Conservation (phyloP, 2,888 invertebrate genomes). For the Liopterus haemorrhoidalis region DNA sequence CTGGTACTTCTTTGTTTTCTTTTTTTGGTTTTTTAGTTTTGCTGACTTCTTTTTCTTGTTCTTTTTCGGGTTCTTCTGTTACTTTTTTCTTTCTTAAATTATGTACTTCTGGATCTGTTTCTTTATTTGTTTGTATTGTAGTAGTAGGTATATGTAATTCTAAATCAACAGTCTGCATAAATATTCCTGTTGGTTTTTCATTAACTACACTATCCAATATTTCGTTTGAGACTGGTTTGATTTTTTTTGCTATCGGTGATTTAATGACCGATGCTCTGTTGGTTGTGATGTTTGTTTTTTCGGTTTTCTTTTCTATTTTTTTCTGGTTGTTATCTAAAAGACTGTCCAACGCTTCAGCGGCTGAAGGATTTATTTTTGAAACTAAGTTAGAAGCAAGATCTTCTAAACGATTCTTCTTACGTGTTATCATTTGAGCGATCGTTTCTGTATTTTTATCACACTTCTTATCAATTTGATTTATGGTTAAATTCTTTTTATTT, state of each 20-base stretch:
- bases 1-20: background rate
- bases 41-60: constrained; percentile 25
- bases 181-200: constrained; percentile 59
- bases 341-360: constrained; percentile 51
- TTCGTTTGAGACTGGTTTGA: constrained; percentile 49
- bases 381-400: constrained; percentile 56
- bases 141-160: constrained; percentile 60
- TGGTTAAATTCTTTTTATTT: constrained; percentile 36
- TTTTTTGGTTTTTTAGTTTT: constrained; percentile 5
- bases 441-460: constrained; percentile 33
- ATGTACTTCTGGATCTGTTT: constrained; percentile 23
- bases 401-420: constrained; percentile 59
- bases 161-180: constrained; percentile 62
- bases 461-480: constrained; percentile 29
- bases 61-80: constrained; percentile 39
- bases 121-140: constrained; percentile 47
- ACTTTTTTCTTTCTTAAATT: constrained; percentile 36
- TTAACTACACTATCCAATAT: constrained; percentile 34
- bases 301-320: constrained; percentile 51
- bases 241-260: constrained; percentile 52
- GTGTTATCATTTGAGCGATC: constrained; percentile 48
- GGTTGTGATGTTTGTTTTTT: constrained; percentile 46
- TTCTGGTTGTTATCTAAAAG: constrained; percentile 50
- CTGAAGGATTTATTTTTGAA: constrained; percentile 55
- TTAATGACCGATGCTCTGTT: constrained; percentile 55